phyloP scores from a whole-genome alignment of 1,140 invertebrate species.

The Druon quercuslanigerum region DNA sequence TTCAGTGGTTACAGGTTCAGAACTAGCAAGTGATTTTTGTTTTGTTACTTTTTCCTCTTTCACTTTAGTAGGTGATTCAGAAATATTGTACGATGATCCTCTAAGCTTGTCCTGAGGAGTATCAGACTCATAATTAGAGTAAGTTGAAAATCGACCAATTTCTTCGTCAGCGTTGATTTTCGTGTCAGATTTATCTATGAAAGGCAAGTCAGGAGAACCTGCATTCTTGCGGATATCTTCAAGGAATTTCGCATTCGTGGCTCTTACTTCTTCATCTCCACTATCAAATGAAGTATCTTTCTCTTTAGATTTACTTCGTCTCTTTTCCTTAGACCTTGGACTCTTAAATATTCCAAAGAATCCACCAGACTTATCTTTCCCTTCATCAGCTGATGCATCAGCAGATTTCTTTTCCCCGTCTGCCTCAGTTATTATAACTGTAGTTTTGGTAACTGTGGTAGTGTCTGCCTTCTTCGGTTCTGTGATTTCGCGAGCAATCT shows the following conservation, averaged over 20 bases:
- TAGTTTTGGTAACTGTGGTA: no score
- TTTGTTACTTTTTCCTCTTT: conserved; percentile 39
- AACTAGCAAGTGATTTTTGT: conserved; percentile 27
- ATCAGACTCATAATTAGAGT: conserved; percentile 9
- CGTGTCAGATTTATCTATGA: background rate
- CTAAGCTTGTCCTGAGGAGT: conserved; percentile 4
- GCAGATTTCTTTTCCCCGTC: conserved; percentile 23
- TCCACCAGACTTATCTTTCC: conserved; percentile 57
- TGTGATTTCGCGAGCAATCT: background rate
- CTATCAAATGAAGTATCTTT: conserved; percentile 64
- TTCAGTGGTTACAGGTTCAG: conserved; percentile 6
- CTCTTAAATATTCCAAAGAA: conserved; percentile 64
- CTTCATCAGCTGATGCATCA: conserved; percentile 28
- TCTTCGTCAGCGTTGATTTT: background rate
- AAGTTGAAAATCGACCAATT: conserved; percentile 10
- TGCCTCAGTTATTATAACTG: conserved; percentile 7
- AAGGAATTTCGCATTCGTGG: conserved; percentile 52
- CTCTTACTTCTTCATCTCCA: conserved; percentile 63
- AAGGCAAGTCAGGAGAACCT: conserved; percentile 4
- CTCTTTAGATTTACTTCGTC: conserved; percentile 63
- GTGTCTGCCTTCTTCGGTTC: background rate
- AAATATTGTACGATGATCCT: conserved; percentile 22
- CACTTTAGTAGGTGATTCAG: conserved; percentile 28
- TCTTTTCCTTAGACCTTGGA: conserved; percentile 60
- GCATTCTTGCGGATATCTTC: conserved; percentile 51